These are phyloP conservation scores for Tenthredo notha DNA, from an alignment of 2,888 invertebrate genomes.

Conservation along the genomic window DNA sequence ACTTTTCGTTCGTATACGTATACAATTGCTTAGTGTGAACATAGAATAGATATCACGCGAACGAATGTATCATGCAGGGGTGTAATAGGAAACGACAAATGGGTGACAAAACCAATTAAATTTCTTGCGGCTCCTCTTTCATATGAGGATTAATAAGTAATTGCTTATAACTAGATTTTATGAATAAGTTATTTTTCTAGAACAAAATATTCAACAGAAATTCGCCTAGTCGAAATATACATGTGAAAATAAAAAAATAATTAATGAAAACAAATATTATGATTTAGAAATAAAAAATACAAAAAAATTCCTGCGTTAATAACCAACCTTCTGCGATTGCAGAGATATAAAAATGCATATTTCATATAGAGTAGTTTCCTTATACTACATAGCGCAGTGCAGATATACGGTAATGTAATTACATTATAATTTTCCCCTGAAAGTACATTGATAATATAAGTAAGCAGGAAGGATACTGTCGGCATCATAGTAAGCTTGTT, in stretches of 20 bases:
- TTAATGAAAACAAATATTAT: not conserved
- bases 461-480: not conserved
- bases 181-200: not conserved
- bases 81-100: constrained; percentile 13
- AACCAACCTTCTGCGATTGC: not conserved
- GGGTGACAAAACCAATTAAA: constrained; percentile 23
- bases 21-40: not conserved
- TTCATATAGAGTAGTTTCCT: not conserved
- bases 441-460: not conserved
- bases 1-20: not conserved
- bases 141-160: not conserved
- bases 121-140: not conserved
- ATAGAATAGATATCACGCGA: not conserved
- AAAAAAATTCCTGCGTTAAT: not conserved
- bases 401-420: not conserved
- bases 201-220: not conserved
- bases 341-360: not conserved
- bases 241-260: not conserved
- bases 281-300: not conserved
- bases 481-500: not conserved
- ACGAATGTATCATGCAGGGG: not conserved
- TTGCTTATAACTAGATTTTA: not conserved
- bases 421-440: not conserved
- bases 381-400: not conserved
- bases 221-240: not conserved